Conservation (phyloP, 2,113 vertebrate genomes). For the Dunckerocampus dactyliophorus region DNA sequence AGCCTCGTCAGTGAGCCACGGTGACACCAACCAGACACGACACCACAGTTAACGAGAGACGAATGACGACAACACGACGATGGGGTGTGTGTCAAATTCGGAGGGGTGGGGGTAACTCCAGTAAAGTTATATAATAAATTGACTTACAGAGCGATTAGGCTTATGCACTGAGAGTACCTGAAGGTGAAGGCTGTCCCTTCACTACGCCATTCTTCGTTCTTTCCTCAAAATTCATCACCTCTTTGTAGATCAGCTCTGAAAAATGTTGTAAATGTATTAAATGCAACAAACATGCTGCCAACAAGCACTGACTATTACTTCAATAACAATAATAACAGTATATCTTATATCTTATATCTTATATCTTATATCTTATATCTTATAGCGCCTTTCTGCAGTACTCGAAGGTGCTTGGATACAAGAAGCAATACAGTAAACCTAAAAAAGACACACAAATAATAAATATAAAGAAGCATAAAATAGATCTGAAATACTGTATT, state of each 20-base stretch:
- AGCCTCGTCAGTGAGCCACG: constrained; percentile 3
- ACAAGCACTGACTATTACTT: not conserved
- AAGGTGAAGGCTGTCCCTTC: constrained; percentile 99
- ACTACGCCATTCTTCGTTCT: constrained; percentile 98
- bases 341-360: no score
- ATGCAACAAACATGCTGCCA: not conserved
- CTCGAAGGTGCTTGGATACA: no score
- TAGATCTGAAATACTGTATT: no score
- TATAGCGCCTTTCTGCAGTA: no score
- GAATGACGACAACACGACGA: constrained; percentile 40
- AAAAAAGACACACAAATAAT: not conserved
- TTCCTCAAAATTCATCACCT: constrained; percentile 99
- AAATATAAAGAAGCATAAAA: not conserved
- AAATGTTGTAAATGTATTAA: not conserved
- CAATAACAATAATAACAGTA: not conserved
- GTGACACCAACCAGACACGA: constrained; percentile 7
- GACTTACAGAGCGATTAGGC: constrained; percentile 80
- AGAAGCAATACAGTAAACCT: no score
- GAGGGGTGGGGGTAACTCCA: constrained; percentile 47
- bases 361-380: no score
- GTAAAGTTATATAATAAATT: constrained; percentile 69
- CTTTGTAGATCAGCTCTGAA: constrained; percentile 98
- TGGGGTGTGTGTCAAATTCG: constrained; percentile 51
- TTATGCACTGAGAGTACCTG: constrained; percentile 96
- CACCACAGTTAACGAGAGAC: constrained; percentile 29